Percentiles rank a stretch among this genome's conserved stretches.
Conservation (phyloP, 2,797 vertebrate species). For the Echiichthys vipera region DNA sequence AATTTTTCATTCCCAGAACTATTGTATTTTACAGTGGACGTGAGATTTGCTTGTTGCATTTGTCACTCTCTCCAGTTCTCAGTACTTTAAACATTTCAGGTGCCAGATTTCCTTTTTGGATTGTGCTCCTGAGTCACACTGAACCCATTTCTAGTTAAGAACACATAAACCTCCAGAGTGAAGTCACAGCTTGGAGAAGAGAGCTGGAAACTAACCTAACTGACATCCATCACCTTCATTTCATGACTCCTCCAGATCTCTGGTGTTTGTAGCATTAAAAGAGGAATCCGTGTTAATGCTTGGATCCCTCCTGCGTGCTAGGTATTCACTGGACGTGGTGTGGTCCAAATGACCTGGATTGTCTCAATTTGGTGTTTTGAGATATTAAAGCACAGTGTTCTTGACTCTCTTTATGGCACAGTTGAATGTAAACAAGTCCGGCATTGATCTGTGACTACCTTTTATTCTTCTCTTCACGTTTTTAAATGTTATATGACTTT, state of each 20-base stretch:
- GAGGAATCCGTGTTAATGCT: conserved; percentile 13
- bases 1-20: conserved; percentile 47
- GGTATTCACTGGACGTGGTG: conserved; percentile 7
- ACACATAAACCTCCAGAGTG: conserved; percentile 67
- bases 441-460: conserved; percentile 12
- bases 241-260: conserved; percentile 58
- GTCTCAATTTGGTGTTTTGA: not conserved
- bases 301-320: conserved; percentile 29
- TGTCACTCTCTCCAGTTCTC: conserved; percentile 65
- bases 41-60: conserved; percentile 54
- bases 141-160: conserved; percentile 57
- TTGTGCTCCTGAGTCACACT: conserved; percentile 60
- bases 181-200: conserved; percentile 75
- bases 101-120: conserved; percentile 67
- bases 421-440: conserved; percentile 38
- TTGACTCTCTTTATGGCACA: conserved; percentile 8
- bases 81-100: conserved; percentile 59
- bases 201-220: conserved; percentile 70
- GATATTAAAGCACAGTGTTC: conserved; percentile 20
- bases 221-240: conserved; percentile 69
- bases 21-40: conserved; percentile 47
- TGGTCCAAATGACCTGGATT: conserved; percentile 34
- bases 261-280: conserved; percentile 54
- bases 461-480: not conserved
- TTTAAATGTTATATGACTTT: conserved; percentile 5